Evolutionary conservation across 64 coral and sea anemone species (phyloP).

Genomic region (Dendrophyllia cribrosa): DNA sequence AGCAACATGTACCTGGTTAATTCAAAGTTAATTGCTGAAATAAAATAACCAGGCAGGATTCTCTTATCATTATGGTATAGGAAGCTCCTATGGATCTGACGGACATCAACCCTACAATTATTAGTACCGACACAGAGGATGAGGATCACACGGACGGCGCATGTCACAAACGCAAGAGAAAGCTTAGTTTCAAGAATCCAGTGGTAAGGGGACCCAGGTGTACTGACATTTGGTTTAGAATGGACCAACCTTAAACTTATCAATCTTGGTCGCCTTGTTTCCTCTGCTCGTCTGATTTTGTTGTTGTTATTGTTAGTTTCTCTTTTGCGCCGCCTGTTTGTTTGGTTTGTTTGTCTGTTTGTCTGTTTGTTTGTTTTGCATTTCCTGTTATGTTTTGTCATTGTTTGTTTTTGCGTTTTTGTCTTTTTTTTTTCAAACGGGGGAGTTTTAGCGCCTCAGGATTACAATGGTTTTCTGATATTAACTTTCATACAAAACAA

Average conservation of each 20-base stretch:
- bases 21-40: too few species aligned
- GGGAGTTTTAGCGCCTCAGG: neutral
- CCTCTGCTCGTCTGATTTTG: neutral
- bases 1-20: too few species aligned
- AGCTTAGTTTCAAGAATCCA: slow-evolving; percentile 90
- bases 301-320: neutral
- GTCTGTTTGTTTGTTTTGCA: neutral
- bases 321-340: neutral
- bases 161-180: slow-evolving; percentile 55
- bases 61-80: slow-evolving; percentile 14
- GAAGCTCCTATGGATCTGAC: slow-evolving; percentile 96
- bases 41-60: neutral
- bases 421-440: too few species aligned
- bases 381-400: too few species aligned
- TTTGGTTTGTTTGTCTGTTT: neutral
- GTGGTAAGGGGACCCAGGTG: slow-evolving; percentile 63
- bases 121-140: slow-evolving; percentile 89
- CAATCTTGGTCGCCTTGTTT: neutral
- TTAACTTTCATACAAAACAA: neutral
- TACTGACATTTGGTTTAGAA: too few species aligned
- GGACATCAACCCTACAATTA: slow-evolving; percentile 96
- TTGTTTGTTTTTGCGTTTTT: neutral
- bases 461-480: neutral
- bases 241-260: too few species aligned
- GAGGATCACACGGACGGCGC: slow-evolving; percentile 56